These are phyloP conservation scores for Fulmarus glacialis DNA, from an alignment of 2,113 vertebrate genomes.

Conservation along the genomic window DNA sequence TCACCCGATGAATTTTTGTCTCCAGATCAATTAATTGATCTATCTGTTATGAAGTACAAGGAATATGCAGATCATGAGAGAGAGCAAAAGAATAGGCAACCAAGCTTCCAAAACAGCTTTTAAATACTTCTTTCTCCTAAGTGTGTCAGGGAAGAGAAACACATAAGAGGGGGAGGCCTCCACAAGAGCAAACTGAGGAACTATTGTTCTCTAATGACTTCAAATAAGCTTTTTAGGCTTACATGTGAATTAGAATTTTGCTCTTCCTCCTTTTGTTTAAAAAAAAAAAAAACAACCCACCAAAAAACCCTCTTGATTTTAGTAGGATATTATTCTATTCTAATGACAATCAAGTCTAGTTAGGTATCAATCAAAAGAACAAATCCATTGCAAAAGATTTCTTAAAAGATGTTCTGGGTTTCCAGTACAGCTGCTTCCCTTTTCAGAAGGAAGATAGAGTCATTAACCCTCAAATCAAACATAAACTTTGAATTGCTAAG, in stretches of 20 bases:
- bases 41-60: background rate
- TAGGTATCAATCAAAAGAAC: constrained; percentile 55
- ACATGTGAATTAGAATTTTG: constrained; percentile 23
- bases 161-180: constrained; percentile 54
- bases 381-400: background rate
- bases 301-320: background rate
- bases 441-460: background rate
- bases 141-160: constrained; percentile 16
- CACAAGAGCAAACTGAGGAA: constrained; percentile 38
- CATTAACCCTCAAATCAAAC: constrained; percentile 21
- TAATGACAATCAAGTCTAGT: constrained; percentile 13
- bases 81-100: background rate
- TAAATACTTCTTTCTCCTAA: constrained; percentile 1
- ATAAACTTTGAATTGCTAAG: background rate
- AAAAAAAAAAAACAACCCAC: background rate
- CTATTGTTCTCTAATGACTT: constrained; percentile 70
- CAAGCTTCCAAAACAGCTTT: constrained; percentile 59
- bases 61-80: constrained; percentile 4
- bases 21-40: background rate
- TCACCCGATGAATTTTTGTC: background rate
- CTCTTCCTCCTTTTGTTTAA: background rate
- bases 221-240: constrained; percentile 62
- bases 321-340: constrained; percentile 12
- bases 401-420: constrained; percentile 17
- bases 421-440: background rate